Evolutionary conservation across 2,113 vertebrate genomes (phyloP).

Genomic region (Rhineura floridana): DNA sequence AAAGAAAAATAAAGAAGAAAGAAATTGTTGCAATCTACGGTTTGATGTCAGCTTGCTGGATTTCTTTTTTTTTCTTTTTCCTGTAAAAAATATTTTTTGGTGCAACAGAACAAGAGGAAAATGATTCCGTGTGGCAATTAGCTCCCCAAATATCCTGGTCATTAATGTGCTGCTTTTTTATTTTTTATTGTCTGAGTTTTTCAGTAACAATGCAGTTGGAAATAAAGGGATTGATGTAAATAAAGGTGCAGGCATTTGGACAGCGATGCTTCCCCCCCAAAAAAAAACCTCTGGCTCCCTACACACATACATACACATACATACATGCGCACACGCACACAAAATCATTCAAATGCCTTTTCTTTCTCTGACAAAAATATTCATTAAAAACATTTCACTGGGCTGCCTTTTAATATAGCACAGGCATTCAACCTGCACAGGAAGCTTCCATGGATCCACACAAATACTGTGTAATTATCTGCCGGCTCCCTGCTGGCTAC

Average conservation of each 20-base stretch:
- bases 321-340: slow-evolving; percentile 49
- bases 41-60: slow-evolving; percentile 61
- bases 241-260: slow-evolving; percentile 84
- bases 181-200: background rate
- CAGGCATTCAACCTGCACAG: slow-evolving; percentile 86
- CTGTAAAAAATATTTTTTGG: too few relatives aligned
- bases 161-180: slow-evolving; percentile 29
- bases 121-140: slow-evolving; percentile 68
- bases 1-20: slow-evolving; percentile 29
- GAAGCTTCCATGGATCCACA: slow-evolving; percentile 88
- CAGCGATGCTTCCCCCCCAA: slow-evolving; percentile 76
- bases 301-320: slow-evolving; percentile 20
- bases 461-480: slow-evolving; percentile 95
- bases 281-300: background rate
- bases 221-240: slow-evolving; percentile 81
- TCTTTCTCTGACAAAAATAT: slow-evolving; percentile 89
- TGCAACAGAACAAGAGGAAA: slow-evolving; percentile 66
- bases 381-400: slow-evolving; percentile 93
- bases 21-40: slow-evolving; percentile 67
- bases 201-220: slow-evolving; percentile 72
- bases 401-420: slow-evolving; percentile 86
- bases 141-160: slow-evolving; percentile 64
- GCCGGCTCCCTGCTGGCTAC: slow-evolving; percentile 86
- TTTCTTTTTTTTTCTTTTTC: background rate
- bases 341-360: slow-evolving; percentile 86